phyloP scores from a whole-genome alignment of 64 coral and sea anemone genomes.

The Stichodactyla mertensii region DNA sequence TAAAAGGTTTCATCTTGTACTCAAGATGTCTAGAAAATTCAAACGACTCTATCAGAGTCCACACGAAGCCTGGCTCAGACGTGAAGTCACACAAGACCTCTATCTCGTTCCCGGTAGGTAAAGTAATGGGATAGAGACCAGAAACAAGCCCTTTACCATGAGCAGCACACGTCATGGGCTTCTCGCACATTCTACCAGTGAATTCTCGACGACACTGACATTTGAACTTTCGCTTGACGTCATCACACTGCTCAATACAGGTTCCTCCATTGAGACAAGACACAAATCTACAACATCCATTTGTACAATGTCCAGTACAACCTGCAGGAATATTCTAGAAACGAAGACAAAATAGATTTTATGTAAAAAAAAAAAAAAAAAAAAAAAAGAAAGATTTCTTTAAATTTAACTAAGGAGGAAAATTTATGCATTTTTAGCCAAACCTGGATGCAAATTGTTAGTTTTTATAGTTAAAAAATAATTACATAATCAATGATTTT shows the following conservation, averaged over 20 bases:
- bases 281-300: constrained; percentile 43
- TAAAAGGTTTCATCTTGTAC: background rate
- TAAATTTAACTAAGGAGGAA: background rate
- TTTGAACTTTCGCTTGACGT: constrained; percentile 45
- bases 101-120: background rate
- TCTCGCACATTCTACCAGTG: constrained; percentile 41
- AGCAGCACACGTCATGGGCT: background rate
- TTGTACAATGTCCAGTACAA: constrained; percentile 24
- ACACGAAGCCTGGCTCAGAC: constrained; percentile 40
- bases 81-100: constrained; percentile 48
- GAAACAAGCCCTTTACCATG: background rate
- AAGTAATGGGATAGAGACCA: background rate
- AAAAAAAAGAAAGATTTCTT: background rate
- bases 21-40: background rate
- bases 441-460: background rate
- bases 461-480: too few species aligned
- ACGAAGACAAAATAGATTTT: background rate
- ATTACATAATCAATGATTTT: too few species aligned
- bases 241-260: constrained; percentile 30
- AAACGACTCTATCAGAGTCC: constrained; percentile 54
- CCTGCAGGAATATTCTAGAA: background rate
- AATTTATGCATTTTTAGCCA: background rate
- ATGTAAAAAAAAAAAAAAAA: too few species aligned
- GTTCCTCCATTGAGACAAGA: constrained; percentile 43
- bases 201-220: constrained; percentile 36